Conservation (phyloP, 2,888 invertebrate species). For the Drosophila fulvimacula region DNA sequence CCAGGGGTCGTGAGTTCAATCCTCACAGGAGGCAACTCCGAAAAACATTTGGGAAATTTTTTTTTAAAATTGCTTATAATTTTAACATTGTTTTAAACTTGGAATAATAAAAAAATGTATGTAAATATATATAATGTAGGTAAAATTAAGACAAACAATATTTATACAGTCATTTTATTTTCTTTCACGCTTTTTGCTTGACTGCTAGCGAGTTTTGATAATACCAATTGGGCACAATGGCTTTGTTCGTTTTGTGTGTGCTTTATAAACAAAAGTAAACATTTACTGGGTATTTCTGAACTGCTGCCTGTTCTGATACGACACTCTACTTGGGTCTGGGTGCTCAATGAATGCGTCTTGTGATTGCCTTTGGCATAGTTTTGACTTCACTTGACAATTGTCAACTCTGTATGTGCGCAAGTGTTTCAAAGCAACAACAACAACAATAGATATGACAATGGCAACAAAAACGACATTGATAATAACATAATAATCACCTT, state of each 20-base stretch:
- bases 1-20: slow-evolving; percentile 96
- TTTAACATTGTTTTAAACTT: neutral
- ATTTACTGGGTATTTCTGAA: slow-evolving; percentile 27
- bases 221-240: slow-evolving; percentile 45
- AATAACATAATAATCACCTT: slow-evolving; percentile 55
- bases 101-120: neutral
- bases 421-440: slow-evolving; percentile 51
- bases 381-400: slow-evolving; percentile 62
- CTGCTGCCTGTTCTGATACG: slow-evolving; percentile 41
- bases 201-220: slow-evolving; percentile 26
- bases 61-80: slow-evolving; percentile 17
- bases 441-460: slow-evolving; percentile 39
- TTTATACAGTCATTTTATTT: slow-evolving; percentile 12
- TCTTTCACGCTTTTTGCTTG: neutral
- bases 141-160: neutral
- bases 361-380: slow-evolving; percentile 51
- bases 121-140: neutral
- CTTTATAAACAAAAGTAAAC: slow-evolving; percentile 36
- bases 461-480: slow-evolving; percentile 64
- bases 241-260: slow-evolving; percentile 31
- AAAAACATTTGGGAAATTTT: neutral
- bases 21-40: slow-evolving; percentile 92
- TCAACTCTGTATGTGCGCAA: slow-evolving; percentile 60
- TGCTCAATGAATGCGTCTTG: slow-evolving; percentile 30
- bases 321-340: neutral